These are phyloP conservation scores for Crossaster papposus DNA, from an alignment of 53 echinoderm and acorn worm species.

Conservation along the genomic window DNA sequence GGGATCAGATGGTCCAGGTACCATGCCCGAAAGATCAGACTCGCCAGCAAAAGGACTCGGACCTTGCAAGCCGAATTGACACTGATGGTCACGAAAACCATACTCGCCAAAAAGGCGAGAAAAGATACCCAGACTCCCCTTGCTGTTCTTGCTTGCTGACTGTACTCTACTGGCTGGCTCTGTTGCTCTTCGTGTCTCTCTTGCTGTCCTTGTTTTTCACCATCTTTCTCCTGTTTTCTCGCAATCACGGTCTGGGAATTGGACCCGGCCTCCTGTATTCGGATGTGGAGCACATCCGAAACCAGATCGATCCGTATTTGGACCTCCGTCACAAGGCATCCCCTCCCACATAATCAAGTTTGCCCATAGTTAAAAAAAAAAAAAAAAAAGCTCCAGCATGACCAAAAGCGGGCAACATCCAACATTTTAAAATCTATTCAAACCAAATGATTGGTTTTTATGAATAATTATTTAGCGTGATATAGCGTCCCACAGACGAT, in stretches of 20 bases:
- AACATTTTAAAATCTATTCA: no score
- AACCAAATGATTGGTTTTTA: background rate
- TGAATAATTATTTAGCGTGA: background rate
- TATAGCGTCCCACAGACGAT: no score
- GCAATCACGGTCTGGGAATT: constrained; percentile 45
- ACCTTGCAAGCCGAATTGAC: background rate
- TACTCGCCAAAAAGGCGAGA: no score
- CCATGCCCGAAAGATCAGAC: background rate
- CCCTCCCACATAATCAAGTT: constrained; percentile 3
- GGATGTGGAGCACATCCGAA: constrained; percentile 36
- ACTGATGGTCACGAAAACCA: background rate
- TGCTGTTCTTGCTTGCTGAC: constrained; percentile 20
- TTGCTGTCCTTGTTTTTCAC: constrained; percentile 19
- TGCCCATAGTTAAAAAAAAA: no score
- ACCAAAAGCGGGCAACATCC: no score
- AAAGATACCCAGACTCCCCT: no score
- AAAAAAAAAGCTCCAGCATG: no score
- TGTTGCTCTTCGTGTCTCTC: constrained; percentile 3
- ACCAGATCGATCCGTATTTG: constrained; percentile 17
- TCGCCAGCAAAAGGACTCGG: background rate
- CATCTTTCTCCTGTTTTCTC: constrained; percentile 45
- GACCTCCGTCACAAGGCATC: constrained; percentile 37
- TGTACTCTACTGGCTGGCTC: constrained; percentile 10
- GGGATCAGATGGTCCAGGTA: background rate
- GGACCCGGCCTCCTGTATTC: constrained; percentile 31